Evolutionary conservation across 2,797 vertebrate species (phyloP).

Genomic region (Crossoptilon crossoptilon): DNA sequence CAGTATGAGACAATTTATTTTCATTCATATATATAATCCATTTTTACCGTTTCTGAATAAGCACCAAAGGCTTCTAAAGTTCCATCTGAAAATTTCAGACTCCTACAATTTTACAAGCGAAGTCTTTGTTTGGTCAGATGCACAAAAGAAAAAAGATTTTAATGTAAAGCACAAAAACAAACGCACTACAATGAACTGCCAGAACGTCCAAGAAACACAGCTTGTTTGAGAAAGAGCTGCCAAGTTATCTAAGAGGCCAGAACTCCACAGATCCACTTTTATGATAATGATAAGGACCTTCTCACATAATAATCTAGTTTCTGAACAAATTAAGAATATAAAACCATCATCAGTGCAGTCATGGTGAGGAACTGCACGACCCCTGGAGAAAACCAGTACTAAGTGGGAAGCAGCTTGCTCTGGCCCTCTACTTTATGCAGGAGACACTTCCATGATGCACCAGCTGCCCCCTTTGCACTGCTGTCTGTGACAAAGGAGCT

Average conservation of each 20-base stretch:
- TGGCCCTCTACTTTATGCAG: neutral
- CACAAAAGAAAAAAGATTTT: neutral
- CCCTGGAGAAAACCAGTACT: neutral
- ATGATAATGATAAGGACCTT: neutral
- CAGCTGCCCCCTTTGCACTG: neutral
- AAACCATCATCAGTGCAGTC: neutral
- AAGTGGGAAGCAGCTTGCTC: neutral
- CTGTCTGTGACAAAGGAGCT: neutral
- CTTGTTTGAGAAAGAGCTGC: neutral
- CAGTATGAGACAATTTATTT: neutral
- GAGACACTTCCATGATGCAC: rapidly evolving
- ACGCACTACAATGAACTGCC: neutral
- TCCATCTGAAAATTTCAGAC: neutral
- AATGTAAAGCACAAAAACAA: neutral
- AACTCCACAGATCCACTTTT: neutral
- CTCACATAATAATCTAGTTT: neutral
- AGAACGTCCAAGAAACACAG: neutral
- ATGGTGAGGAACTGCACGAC: neutral
- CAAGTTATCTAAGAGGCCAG: neutral
- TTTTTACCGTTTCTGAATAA: neutral
- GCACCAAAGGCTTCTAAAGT: neutral
- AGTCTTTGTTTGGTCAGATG: neutral
- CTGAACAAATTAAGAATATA: neutral
- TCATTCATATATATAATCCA: neutral
- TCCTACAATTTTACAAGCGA: neutral